phyloP scores from a whole-genome alignment of 2,113 vertebrate species.

The Pomatostomus ruficeps region DNA sequence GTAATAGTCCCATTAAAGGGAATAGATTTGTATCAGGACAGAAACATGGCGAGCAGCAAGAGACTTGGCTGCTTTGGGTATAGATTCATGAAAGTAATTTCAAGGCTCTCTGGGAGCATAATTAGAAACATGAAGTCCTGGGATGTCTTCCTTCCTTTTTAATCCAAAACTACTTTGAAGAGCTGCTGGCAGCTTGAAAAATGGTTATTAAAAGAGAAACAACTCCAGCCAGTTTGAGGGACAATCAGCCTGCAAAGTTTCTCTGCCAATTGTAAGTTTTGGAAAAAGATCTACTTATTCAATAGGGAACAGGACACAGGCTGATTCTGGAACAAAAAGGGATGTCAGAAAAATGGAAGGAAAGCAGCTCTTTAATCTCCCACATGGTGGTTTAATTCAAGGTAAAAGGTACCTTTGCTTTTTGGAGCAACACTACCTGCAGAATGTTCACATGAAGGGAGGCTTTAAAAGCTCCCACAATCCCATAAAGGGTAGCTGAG shows the following conservation, averaged over 20 bases:
- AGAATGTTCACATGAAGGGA: neutral
- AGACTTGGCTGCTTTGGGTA: constrained; percentile 22
- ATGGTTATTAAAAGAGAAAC: constrained; percentile 4
- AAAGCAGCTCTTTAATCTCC: neutral
- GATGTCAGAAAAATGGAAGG: neutral
- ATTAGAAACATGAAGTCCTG: constrained; percentile 53
- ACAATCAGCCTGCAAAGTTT: neutral
- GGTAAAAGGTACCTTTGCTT: neutral
- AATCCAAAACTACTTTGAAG: constrained; percentile 21
- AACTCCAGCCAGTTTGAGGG: neutral
- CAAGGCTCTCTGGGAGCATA: constrained; percentile 44
- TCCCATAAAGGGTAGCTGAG: neutral
- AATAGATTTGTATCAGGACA: constrained; percentile 25
- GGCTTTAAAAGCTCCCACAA: neutral
- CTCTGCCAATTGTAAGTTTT: neutral
- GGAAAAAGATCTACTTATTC: neutral
- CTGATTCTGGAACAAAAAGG: neutral
- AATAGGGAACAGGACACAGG: neutral
- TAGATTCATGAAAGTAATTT: constrained; percentile 39
- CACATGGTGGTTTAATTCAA: neutral
- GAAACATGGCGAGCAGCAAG: constrained; percentile 23
- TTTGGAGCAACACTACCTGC: neutral
- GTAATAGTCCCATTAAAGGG: constrained; percentile 12
- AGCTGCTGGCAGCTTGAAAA: constrained; percentile 16
- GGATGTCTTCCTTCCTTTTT: constrained; percentile 33